phyloP scores from a whole-genome alignment of 2,888 invertebrate genomes.

The Sphecodes monilicornis region DNA sequence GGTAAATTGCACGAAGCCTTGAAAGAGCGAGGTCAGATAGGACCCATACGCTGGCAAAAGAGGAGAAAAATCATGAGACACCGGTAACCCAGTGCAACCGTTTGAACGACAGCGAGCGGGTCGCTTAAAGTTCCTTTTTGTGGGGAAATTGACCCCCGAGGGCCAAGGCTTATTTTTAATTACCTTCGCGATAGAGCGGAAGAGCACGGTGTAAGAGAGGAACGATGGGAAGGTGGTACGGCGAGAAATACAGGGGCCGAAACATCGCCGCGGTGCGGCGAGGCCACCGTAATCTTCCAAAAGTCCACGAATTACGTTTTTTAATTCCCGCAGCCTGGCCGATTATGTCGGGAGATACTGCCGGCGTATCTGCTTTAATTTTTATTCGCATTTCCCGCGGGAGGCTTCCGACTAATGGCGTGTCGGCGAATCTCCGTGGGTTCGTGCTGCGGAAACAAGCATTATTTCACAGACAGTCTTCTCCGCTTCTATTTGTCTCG shows the following conservation, averaged over 20 bases:
- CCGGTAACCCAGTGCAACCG: constrained; percentile 29
- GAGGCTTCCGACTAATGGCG: constrained; percentile 8
- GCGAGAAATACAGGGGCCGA: neutral
- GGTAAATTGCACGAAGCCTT: too few species aligned
- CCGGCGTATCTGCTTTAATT: constrained; percentile 40
- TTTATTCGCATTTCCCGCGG: constrained; percentile 49
- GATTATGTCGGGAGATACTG: constrained; percentile 62
- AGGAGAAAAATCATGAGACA: neutral
- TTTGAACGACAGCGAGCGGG: neutral
- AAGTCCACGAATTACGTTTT: constrained; percentile 66
- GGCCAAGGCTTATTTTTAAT: constrained; percentile 54
- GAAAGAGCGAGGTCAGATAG: neutral
- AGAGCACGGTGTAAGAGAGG: neutral
- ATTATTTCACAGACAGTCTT: constrained; percentile 51
- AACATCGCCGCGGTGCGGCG: neutral
- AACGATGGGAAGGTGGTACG: neutral
- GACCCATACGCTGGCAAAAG: neutral
- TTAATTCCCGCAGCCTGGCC: constrained; percentile 64
- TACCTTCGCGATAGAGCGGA: constrained; percentile 32
- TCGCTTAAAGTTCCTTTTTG: neutral
- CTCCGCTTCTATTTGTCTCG: neutral
- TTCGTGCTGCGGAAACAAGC: constrained; percentile 49
- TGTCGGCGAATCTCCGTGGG: constrained; percentile 36
- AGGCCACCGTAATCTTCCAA: constrained; percentile 56
- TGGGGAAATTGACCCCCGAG: constrained; percentile 16